Base-by-base conservation (phyloP, 1,140 invertebrate species). In the Luehdorfia chinensis region DNA sequence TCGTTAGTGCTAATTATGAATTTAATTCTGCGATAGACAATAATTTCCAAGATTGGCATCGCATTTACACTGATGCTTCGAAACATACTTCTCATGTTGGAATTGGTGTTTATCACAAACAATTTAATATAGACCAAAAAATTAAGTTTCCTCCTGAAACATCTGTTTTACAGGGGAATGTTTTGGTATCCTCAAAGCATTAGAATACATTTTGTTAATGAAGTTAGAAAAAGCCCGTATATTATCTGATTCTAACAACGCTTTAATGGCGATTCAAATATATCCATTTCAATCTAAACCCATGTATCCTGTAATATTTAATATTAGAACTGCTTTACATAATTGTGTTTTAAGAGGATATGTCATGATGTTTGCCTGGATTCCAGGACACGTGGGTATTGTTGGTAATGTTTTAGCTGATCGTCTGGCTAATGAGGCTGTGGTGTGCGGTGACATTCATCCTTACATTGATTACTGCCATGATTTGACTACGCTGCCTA, bases 101-200 rank as follows among this genome's bases (percentile, higher is more conserved):
- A 16, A 37, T 50, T 5, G 39, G 48, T 9, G 34, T 48, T 15
- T 54, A 43, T 30, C 37, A 54, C 6, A 19, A 39, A 4, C 51
- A 54, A 8, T 54, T 47, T 34, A 41, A 47, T 13, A 56, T 47
- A 12, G 16, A 28, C 9, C 47, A 53, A 43, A 53, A 50, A 47
- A 44, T 53, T 6, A 58, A 57, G 45, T 30, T 51, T 9, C 49
- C 55, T 2, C 41, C 45, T 6, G 55, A 57, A 46, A 34, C 55
- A 4, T 52, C 55, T 9, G 43, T 49, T n/a, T n/a, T n/a, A n/a
- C n/a, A n/a, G n/a, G n/a, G n/a, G n/a, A n/a, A n/a, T n/a, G n/a
- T n/a, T 2, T 48, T 52, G 55, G 55, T 25, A 11, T 58, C 0
- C 12, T 33, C 1, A 49, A 57, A 37, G 27, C 44, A 3, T 16